These are phyloP conservation scores for Drosophila fulvimacula DNA, from an alignment of 2,888 invertebrate species.

Conservation along the genomic window DNA sequence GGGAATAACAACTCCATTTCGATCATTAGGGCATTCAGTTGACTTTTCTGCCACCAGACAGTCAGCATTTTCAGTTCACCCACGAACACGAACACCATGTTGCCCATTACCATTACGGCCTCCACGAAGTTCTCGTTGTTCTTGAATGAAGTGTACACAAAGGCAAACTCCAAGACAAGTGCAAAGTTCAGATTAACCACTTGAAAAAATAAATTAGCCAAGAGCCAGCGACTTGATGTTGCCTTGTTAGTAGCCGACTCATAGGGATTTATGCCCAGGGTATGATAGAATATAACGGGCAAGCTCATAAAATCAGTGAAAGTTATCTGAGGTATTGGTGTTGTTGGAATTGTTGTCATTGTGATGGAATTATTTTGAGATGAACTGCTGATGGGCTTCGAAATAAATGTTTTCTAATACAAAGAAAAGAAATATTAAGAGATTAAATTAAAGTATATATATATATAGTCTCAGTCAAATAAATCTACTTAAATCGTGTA, in stretches of 20 bases:
- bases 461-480: too few relatives aligned
- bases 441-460: too few relatives aligned
- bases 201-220: slow-evolving; percentile 11
- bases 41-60: slow-evolving; percentile 39
- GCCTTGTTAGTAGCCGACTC: slow-evolving; percentile 8
- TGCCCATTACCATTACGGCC: slow-evolving; percentile 31
- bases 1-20: slow-evolving; percentile 66
- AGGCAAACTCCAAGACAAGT: slow-evolving; percentile 18
- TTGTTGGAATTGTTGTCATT: slow-evolving; percentile 15
- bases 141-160: slow-evolving; percentile 15
- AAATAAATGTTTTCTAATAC: not conserved
- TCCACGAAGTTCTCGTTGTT: slow-evolving; percentile 38
- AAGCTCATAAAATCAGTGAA: slow-evolving; percentile 48
- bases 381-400: not conserved
- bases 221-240: slow-evolving; percentile 8
- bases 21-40: slow-evolving; percentile 51
- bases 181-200: slow-evolving; percentile 30
- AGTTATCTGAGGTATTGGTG: not conserved
- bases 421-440: not conserved
- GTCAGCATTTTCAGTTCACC: slow-evolving; percentile 36
- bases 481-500: too few relatives aligned
- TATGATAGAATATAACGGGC: slow-evolving; percentile 35
- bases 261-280: slow-evolving; percentile 45
- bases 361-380: not conserved
- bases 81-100: slow-evolving; percentile 26